Evolutionary conservation across 2,888 invertebrate genomes (phyloP), one percentile per base, ranked within the genome.

Genomic region (Archips crataeganus): DNA sequence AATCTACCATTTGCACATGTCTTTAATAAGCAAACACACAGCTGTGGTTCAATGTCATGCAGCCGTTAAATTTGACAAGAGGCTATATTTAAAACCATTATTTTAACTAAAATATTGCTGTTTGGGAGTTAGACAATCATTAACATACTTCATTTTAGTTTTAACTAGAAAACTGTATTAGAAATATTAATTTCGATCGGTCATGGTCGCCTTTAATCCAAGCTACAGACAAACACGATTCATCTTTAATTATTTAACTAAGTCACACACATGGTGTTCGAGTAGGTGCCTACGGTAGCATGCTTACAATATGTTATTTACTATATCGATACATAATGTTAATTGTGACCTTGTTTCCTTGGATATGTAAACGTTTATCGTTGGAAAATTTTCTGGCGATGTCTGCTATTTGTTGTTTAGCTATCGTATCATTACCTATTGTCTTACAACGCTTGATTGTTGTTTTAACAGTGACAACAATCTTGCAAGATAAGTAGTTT

Each of bases 1-100:
- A 76, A 70, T 74, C 74, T 70, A 64, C 70, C 64, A 72, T 75
- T 76, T 71, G 68, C 68, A 70, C 68, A 70, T 75, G 72, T 71
- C 66, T 74, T 60, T 66, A 73, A 68, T 70, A 59, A 57, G 39
- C 69, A 74, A 70, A 60, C 42, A 74, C 68, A 54, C 62, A 66
- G 72, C 72, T 72, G 69, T 69, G 66, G 47, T 70, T 76, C 75
- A 75, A 73, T 75, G 75, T 63, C 57, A 42, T 36, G 62, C 36
- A 61, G 62, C 54, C 67, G 74, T 70, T 68, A 71, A 63, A 64
- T 47, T 59, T 45, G 13, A 63, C 45, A 59, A 49, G 64, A n/a
- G 36, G 39, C 49, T 49, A 64, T 65, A 49, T 49, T 66, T 36
- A 51, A 45, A 45, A 45, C 10, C 45, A 11, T 45, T 45, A 45